Percentiles rank a stretch among this genome's conserved stretches.
Conservation (phyloP, 2,888 invertebrate genomes). For the Trachelus iudaicus region DNA sequence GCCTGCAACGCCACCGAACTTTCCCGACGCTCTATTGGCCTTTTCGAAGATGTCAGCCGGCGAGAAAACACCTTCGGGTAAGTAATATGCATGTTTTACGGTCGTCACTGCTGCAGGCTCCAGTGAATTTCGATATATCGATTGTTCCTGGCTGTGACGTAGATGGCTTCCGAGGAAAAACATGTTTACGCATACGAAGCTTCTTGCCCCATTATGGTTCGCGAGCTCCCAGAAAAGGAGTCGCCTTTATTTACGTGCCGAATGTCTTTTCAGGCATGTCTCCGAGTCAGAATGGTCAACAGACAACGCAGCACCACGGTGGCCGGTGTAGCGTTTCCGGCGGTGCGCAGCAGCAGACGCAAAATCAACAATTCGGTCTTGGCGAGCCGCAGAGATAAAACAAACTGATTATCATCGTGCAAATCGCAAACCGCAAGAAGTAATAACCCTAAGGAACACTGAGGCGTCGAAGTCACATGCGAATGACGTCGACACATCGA, state of each 20-base stretch:
- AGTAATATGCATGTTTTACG: conserved; percentile 20
- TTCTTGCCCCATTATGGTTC: neutral
- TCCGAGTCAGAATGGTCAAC: conserved; percentile 62
- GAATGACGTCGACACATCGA: neutral
- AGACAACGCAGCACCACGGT: conserved; percentile 67
- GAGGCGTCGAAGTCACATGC: neutral
- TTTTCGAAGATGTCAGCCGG: conserved; percentile 88
- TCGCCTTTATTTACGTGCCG: neutral
- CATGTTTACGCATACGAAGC: neutral
- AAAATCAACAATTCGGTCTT: conserved; percentile 59
- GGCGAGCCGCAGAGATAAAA: conserved; percentile 66
- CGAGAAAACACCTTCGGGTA: conserved; percentile 68
- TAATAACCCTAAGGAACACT: neutral
- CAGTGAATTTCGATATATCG: too few species aligned
- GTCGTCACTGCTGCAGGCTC: too few species aligned
- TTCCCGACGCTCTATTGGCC: conserved; percentile 89
- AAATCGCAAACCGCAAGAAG: neutral
- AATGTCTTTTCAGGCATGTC: conserved; percentile 59
- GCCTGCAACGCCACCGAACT: conserved; percentile 94
- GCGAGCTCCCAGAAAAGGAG: too few species aligned
- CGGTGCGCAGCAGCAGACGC: conserved; percentile 55
- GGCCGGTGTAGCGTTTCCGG: conserved; percentile 61
- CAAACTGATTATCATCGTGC: conserved; percentile 35
- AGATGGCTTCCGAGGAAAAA: neutral
- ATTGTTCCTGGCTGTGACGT: neutral